These are phyloP conservation scores for Psittacula cyanocephala DNA, from an alignment of 2,113 vertebrate species.

Conservation along the genomic window DNA sequence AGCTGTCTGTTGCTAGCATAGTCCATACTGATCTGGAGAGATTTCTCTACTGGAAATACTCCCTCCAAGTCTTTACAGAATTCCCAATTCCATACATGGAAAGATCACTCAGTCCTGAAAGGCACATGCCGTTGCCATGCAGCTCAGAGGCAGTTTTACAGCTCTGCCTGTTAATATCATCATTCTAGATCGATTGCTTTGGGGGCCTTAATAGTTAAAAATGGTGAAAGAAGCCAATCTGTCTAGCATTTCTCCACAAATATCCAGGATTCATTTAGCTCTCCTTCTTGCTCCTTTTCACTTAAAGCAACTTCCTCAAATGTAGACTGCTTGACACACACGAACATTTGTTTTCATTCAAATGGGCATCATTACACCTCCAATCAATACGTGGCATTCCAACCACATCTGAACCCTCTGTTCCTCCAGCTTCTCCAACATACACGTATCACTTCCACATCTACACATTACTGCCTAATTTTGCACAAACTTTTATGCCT, in stretches of 20 bases:
- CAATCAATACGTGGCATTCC: fast-evolving
- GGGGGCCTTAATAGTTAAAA: not conserved
- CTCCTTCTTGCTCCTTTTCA: not conserved
- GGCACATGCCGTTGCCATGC: not conserved
- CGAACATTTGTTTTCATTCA: not conserved
- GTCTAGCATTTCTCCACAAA: not conserved
- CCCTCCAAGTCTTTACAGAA: not conserved
- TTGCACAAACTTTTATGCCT: not conserved
- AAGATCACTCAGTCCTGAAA: not conserved
- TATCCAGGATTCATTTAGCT: not conserved
- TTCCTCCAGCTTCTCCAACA: not conserved
- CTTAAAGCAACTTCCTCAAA: not conserved
- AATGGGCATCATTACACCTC: not conserved
- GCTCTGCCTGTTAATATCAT: not conserved
- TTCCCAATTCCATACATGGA: not conserved
- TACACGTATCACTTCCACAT: not conserved
- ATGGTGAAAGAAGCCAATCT: not conserved
- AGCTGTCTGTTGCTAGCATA: not conserved
- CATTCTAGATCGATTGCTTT: not conserved
- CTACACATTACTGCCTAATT: not conserved
- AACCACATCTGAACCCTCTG: not conserved
- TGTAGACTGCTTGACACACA: not conserved
- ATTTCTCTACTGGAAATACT: not conserved
- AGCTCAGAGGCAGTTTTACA: not conserved
- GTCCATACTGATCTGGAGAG: not conserved